Evolutionary conservation across 2,888 invertebrate genomes (phyloP).

Genomic region (Buathra laborator): DNA sequence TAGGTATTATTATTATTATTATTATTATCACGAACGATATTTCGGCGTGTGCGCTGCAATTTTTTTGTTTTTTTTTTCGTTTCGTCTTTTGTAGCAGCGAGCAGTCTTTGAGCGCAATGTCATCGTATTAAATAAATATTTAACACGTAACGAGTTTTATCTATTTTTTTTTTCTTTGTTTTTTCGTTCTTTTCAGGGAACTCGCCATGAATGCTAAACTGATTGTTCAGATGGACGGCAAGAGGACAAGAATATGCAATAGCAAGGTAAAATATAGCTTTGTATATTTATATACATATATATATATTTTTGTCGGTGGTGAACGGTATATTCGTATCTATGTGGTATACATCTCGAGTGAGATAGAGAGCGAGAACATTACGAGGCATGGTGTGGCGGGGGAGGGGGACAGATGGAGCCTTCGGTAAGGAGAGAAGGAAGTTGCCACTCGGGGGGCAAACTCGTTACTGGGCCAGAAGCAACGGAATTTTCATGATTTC

Average conservation of each 20-base stretch:
- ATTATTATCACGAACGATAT: neutral
- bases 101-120: neutral
- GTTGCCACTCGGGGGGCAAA: constrained; percentile 30
- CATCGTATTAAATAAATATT: constrained; percentile 12
- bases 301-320: neutral
- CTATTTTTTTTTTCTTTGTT: constrained; percentile 22
- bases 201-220: constrained; percentile 93
- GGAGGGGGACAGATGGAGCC: constrained; percentile 23
- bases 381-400: neutral
- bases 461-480: constrained; percentile 62
- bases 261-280: constrained; percentile 87
- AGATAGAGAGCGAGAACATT: constrained; percentile 51
- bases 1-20: too few relatives aligned
- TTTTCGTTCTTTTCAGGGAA: constrained; percentile 88
- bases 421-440: constrained; percentile 20
- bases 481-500: constrained; percentile 67
- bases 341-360: constrained; percentile 50
- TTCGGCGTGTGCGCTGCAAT: constrained; percentile 5
- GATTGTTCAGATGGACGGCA: constrained; percentile 94
- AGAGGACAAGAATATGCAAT: constrained; percentile 92
- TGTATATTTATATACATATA: neutral
- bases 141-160: constrained; percentile 47
- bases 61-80: neutral
- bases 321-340: constrained; percentile 50
- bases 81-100: neutral